These are phyloP conservation scores for Hydraecia micacea DNA, from an alignment of 2,888 invertebrate species.

Conservation along the genomic window DNA sequence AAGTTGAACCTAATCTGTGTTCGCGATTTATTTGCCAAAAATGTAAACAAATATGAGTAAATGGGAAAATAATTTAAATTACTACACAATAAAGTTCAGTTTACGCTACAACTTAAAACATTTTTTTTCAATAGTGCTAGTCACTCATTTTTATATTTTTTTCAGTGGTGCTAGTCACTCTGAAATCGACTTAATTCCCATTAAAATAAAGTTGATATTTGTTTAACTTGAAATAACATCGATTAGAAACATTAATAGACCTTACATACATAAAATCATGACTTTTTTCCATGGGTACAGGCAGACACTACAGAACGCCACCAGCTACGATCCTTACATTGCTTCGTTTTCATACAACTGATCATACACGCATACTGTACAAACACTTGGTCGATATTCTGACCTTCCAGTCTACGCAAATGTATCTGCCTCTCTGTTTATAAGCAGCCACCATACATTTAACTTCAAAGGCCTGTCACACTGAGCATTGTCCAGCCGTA, in stretches of 20 bases:
- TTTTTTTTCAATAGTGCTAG: too few relatives aligned
- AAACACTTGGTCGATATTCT: not conserved
- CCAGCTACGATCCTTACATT: not conserved
- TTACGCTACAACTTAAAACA: too few relatives aligned
- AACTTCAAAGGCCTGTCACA: not conserved
- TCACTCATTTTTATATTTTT: too few relatives aligned
- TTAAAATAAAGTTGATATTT: not conserved
- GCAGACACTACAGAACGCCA: not conserved
- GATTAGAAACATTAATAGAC: not conserved
- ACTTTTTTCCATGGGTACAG: not conserved
- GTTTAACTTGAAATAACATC: too few relatives aligned
- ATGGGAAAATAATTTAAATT: too few relatives aligned
- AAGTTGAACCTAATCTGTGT: too few relatives aligned
- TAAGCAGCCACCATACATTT: not conserved
- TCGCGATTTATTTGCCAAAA: too few relatives aligned
- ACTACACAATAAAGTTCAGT: too few relatives aligned
- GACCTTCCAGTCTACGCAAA: not conserved
- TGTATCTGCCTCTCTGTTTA: not conserved
- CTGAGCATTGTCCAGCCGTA: constrained; percentile 10
- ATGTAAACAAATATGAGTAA: too few relatives aligned
- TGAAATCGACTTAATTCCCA: too few relatives aligned
- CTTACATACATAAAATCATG: not conserved
- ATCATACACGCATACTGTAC: not conserved
- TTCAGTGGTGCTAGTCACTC: too few relatives aligned
- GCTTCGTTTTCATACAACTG: not conserved